Base-by-base conservation (phyloP, 2,113 vertebrate species). In the Larimichthys polyactis region DNA sequence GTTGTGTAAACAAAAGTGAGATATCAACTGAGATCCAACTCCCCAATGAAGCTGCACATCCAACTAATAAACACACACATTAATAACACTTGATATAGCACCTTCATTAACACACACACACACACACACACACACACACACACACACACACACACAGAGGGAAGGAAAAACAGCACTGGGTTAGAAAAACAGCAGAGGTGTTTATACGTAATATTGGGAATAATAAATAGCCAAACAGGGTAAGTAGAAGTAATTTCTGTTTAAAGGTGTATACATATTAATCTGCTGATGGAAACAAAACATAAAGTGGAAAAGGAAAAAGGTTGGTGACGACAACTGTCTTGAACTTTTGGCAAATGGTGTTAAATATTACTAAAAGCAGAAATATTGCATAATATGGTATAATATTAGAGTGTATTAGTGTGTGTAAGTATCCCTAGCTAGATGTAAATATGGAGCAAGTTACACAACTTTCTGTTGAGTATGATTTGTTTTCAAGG, bases 1-100 rank as follows among this genome's bases (percentile, higher is more conserved):
- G 83, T 90, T 90, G 88, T 89, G 90, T 89, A 91, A 89, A 90
- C 80, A 86, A 90, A 88, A 90, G 82, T 79, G 74, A 87, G 77
- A 81, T 71, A 88, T 90, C 82, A 89, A 84, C 72, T 73, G 75
- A 85, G 58, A 77, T 75, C 32, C 67, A 76, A 85, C 64, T 90
- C 86, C 90, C 82, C 48, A 67, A 86, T 83, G 84, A 90, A 89
- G 73, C 66, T 17, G 20, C 58, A 82, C 5, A 80, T 73, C 51
- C 78, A 63, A 48, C 79, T 79, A 84, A 79, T 84, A 91, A 91
- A 86, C 75, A 86, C 84, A 81, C 81, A 83, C 86, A 87, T 87
- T 89, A 86, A 87, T 90, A 91, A 87, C 79, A 79, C 66, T 71
- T 80, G 71, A 72, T 69, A 43, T 8, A 85, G 58, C 36, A 63